Base-by-base conservation (phyloP, 1,140 invertebrate genomes). In the Lasioglossum albipes region DNA sequence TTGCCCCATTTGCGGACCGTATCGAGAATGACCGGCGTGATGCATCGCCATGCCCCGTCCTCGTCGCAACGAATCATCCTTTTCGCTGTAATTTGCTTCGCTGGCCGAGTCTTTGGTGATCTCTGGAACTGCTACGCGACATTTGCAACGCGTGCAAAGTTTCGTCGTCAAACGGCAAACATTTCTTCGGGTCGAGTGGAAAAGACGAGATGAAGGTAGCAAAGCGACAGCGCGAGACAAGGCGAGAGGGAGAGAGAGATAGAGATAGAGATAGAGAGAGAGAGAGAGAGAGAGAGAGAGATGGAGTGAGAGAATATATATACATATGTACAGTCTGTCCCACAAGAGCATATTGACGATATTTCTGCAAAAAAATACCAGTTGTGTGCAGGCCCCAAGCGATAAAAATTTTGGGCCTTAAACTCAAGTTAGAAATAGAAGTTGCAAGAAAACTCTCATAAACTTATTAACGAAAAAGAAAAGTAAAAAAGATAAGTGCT, bases 51-150 rank as follows among this genome's bases (percentile, higher is more conserved):
- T 89, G 59, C 84, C 85, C 12, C 91, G 87, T 22, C 78, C 82
- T 79, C 90, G 89, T 57, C 90, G 89, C 90, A 94, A 85, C 89
- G 94, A 84, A 83, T 92, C 91, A 10, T 95, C 95, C 87, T 94
- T 95, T 79, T 93, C 93, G 80, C 92, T 93, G 82, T 94, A 94
- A 90, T 94, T 95, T 22, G 92, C 93, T 81, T 95, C 95, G 82
- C 94, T 95, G 13, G 93, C 93, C 80, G 96, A 95, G 92, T 98
- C 97, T 95, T 97, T 97, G 86, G 97, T 98, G 89, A 98, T 98
- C 95, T 98, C 97, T 95, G 94, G 90, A 94, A 96, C 95, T 91
- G 95, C 95, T 93, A 92, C 92, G 91, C 93, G 79, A 83, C 81
- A 84, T 80, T 70, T 83, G 82, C 75, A 70, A 88, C 76, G 76